A percentile compares a stretch with the other conserved stretches of the same genome.
Conservation (phyloP, 2,797 vertebrate species). For the Pangasius mekongensis region DNA sequence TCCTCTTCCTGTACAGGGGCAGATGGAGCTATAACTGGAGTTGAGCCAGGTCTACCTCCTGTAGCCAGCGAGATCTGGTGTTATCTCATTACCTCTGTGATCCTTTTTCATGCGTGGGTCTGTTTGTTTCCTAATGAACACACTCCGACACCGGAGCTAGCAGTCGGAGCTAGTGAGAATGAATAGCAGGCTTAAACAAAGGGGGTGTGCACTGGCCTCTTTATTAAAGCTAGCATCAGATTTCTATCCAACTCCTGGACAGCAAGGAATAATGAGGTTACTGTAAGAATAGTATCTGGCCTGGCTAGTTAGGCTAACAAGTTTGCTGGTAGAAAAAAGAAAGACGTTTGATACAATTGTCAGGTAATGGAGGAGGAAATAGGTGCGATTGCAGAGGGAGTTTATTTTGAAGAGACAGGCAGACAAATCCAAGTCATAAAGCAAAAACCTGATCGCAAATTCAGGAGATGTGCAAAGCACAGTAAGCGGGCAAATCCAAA, state of each 20-base stretch:
- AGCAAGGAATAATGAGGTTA: conserved; percentile 13
- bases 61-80: conserved; percentile 15
- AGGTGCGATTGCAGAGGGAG: too few relatives aligned
- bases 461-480: too few relatives aligned
- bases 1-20: conserved; percentile 3
- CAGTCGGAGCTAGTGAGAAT: conserved; percentile 31
- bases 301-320: conserved; percentile 4
- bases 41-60: conserved; percentile 27
- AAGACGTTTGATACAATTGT: too few relatives aligned
- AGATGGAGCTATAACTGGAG: conserved; percentile 20
- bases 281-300: neutral
- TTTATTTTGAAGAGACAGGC: too few relatives aligned
- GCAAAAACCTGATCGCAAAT: too few relatives aligned
- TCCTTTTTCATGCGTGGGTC: conserved; percentile 27
- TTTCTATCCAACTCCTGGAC: conserved; percentile 1
- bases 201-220: conserved; percentile 13
- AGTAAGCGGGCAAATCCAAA: too few relatives aligned
- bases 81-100: conserved; percentile 47
- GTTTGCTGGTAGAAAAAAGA: neutral
- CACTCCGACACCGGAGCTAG: conserved; percentile 7
- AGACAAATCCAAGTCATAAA: too few relatives aligned
- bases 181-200: conserved; percentile 32
- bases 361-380: too few relatives aligned
- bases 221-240: conserved; percentile 24
- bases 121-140: conserved; percentile 38